Base-by-base conservation (phyloP, 2,888 invertebrate genomes). In the Volucella bombylans region DNA sequence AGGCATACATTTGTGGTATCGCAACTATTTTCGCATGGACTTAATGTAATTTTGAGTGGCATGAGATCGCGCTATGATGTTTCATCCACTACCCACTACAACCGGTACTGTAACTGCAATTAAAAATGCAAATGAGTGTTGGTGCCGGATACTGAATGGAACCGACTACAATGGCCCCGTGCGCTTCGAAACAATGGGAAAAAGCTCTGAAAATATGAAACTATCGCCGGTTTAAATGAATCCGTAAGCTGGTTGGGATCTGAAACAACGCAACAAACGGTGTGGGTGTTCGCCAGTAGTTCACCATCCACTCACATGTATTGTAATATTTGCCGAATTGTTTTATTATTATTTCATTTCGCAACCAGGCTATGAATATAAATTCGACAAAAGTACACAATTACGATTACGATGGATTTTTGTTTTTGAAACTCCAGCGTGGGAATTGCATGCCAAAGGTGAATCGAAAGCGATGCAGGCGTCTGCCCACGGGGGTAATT, bases 261-360 rank as follows among this genome's bases (percentile, higher is more conserved):
- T 23, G 12, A 8, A 31, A 61, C 57, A 41, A 57, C 15, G 64
- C 45, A 11, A 11, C 31, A 31, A 31, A 31, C 6, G 31, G 6
- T 31, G 31, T 31, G 31, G 31, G 31, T 31, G 31, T 10, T 71
- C 59, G 57, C 23, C 39, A 47, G 55, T 12, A 52, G 11, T 18
- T 23, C 39, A 9, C 41, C 38, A 18, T 10, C 57, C 47, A 73
- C 62, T 47, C n/a, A 72, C 41, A 80, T 76, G 71, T n/a, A n/a
- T n/a, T n/a, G n/a, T 76, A 80, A 80, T 76, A 67, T 76, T 76
- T 85, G 59, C 55, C 64, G 57, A 62, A 81, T 85, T 85, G 80
- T 85, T 81, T 85, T 81, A 81, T 85, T 81, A 85, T 77, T 85
- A 80, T 81, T 76, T 72, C 71, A 81, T 81, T 71, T 81, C 77